Conservation (phyloP, 1,140 invertebrate species). For the Thalassaphorura encarpata region DNA sequence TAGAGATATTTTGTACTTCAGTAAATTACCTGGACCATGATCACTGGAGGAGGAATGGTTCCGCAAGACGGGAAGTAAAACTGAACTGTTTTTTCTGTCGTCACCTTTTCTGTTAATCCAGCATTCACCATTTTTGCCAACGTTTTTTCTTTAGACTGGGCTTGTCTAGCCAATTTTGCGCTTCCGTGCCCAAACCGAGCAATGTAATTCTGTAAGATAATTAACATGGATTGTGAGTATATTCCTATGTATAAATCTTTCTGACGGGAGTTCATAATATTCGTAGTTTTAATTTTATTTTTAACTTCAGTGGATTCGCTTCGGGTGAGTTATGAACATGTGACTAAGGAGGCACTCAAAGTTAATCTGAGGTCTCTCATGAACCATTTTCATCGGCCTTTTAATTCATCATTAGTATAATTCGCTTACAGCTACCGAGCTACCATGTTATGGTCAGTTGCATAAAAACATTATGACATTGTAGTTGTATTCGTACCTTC, state of each 20-base stretch:
- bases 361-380: background rate
- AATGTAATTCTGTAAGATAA: constrained; percentile 78
- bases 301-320: background rate
- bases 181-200: constrained; percentile 98
- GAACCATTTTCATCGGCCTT: constrained; percentile 36
- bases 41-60: constrained; percentile 93
- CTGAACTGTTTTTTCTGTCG: constrained; percentile 75
- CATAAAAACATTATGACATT: no score
- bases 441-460: background rate
- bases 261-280: background rate
- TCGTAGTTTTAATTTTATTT: background rate
- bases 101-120: constrained; percentile 89
- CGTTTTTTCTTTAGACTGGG: constrained; percentile 99
- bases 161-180: constrained; percentile 94
- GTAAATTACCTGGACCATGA: constrained; percentile 73
- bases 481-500: constrained; percentile 57
- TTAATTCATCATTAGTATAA: constrained; percentile 37
- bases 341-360: constrained; percentile 1
- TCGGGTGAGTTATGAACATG: constrained; percentile 1
- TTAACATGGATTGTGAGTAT: constrained; percentile 13
- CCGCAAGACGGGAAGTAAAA: constrained; percentile 98
- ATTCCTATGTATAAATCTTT: background rate
- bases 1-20: background rate
- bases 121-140: constrained; percentile 97
- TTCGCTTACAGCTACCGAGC: constrained; percentile 8